Base-by-base conservation (phyloP, 1,140 invertebrate species). In the Cotesia glomerata region DNA sequence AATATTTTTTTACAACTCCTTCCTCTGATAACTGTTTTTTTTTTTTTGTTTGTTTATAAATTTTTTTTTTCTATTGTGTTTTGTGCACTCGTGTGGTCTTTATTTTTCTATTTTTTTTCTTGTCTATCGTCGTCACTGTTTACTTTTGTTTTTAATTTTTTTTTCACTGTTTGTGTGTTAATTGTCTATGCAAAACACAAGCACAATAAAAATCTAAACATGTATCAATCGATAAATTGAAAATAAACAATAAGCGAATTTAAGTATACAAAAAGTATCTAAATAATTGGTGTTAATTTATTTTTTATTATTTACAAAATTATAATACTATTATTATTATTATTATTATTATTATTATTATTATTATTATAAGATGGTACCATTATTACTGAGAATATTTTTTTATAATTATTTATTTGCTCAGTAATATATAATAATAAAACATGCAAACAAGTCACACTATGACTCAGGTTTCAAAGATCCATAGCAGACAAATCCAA, bases 161-260 rank as follows among this genome's bases (percentile, higher is more conserved):
- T 39, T 62, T 54, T 64, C 26, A 26, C 26, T 68, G 54, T 56
- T 64, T 32, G 34, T 72, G 65, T 75, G 65, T 51, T 71, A 73
- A 71, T 75, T 59, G 64, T 75, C 52, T 51, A 16, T 26, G 62
- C 67, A 73, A 74, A 74, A 34, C 36, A 5, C 39, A 72, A 69
- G 9, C 34, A 73, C 72, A 72, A 77, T 49, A n/a, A 73, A 74
- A 73, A 72, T 52, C 62, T 45, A 75, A 65, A 69, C 73, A 74
- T 73, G 52, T 36, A 63, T 51, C 54, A 49, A 59, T 26, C 26
- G 71, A 77, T 69, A 76, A 66, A 13, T 66, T 66, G 61, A 65
- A 73, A 54, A 75, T 71, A 73, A 69, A 71, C 39, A 72, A 76
- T 61, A 74, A 74, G 61, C 69, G 73, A 58, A 72, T 74, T 67